A percentile compares a stretch with the other conserved stretches of the same genome.
Evolutionary conservation across 2,113 vertebrate species (phyloP).

Genomic region (Clarias magur): DNA sequence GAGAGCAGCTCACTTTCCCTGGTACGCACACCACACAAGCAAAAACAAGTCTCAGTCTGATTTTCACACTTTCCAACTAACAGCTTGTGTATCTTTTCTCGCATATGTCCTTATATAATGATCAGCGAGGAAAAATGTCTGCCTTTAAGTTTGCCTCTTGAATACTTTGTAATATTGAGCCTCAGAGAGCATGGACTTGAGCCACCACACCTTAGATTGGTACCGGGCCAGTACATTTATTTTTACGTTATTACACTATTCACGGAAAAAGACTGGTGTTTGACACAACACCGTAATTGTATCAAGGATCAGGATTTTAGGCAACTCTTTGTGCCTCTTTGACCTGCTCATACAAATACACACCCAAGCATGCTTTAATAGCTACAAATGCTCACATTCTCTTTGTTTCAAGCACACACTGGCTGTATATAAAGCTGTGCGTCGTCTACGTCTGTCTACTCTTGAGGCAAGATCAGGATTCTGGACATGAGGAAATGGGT

Average conservation of each 20-base stretch:
- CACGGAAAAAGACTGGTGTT: neutral
- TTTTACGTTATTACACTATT: neutral
- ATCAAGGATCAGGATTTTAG: neutral
- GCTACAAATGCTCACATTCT: too few relatives aligned
- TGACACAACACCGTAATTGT: neutral
- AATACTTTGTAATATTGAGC: neutral
- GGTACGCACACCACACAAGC: neutral
- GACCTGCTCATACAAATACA: neutral
- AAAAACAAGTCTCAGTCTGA: neutral
- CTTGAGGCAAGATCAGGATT: neutral
- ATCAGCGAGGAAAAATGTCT: neutral
- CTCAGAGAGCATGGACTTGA: neutral
- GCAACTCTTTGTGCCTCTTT: neutral
- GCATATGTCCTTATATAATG: too few relatives aligned
- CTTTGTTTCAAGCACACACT: too few relatives aligned
- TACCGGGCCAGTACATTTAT: neutral
- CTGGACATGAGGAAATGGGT: neutral
- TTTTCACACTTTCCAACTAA: neutral
- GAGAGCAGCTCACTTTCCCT: slow-evolving; percentile 15
- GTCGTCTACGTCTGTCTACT: neutral
- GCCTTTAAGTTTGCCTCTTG: neutral
- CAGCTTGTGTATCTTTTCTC: neutral
- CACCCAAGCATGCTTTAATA: neutral
- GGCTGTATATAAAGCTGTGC: neutral
- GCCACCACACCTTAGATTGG: too few relatives aligned